phyloP scores from a whole-genome alignment of 2,888 invertebrate genomes.

The Cactoblastis cactorum region DNA sequence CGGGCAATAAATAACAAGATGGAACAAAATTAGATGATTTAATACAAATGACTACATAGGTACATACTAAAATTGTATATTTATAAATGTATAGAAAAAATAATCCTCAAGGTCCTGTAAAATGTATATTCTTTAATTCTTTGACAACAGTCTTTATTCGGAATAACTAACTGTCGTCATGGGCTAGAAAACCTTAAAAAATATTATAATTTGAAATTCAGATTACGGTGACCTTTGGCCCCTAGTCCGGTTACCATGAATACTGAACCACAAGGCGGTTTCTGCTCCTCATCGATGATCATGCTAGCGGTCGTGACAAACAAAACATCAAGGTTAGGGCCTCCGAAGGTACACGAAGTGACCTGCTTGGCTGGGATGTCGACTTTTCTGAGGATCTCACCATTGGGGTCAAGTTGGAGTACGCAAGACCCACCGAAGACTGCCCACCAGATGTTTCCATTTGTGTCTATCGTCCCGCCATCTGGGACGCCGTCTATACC shows the following conservation, averaged over 20 bases:
- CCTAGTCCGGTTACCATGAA: conserved; percentile 82
- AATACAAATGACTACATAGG: no score
- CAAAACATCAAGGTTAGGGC: conserved; percentile 82
- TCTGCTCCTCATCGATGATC: conserved; percentile 46
- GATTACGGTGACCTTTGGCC: conserved; percentile 72
- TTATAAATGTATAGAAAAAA: no score
- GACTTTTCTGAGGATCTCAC: conserved; percentile 78
- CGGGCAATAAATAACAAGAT: no score
- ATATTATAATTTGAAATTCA: conserved; percentile 39
- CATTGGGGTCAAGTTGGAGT: conserved; percentile 74
- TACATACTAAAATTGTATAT: no score
- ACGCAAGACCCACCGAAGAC: conserved; percentile 82
- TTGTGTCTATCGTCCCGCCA: conserved; percentile 87
- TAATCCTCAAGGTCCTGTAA: no score
- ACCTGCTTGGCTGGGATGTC: conserved; percentile 79
- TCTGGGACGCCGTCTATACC: conserved; percentile 76
- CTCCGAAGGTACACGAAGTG: conserved; percentile 87
- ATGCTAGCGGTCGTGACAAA: conserved; percentile 81
- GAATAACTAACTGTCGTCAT: no score
- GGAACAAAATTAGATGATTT: no score
- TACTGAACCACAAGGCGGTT: conserved; percentile 78
- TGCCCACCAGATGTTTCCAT: conserved; percentile 88
- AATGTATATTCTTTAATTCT: no score
- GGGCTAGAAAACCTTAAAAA: no score
- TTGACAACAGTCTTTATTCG: no score